A percentile compares a stretch with the other conserved stretches of the same genome.
Conservation (phyloP, 2,888 invertebrate genomes). For the Julus scanicus region DNA sequence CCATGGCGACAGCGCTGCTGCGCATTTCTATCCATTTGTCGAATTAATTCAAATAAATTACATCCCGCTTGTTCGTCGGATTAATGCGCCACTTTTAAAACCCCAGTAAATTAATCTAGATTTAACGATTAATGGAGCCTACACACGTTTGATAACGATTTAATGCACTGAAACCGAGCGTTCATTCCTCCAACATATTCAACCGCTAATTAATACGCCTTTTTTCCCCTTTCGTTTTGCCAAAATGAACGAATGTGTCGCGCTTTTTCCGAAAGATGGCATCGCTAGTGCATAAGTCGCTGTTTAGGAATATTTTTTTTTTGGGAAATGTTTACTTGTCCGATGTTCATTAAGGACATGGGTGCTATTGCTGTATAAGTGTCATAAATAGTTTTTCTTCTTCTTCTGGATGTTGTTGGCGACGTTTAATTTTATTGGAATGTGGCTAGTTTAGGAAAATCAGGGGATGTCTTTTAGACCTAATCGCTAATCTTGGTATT, state of each 20-base stretch:
- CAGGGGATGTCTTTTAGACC: too few relatives aligned
- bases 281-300: background rate
- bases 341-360: too few relatives aligned
- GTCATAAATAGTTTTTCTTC: too few relatives aligned
- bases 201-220: background rate
- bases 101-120: constrained; percentile 43
- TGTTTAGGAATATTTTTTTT: too few relatives aligned
- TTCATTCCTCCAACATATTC: background rate
- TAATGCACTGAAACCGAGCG: constrained; percentile 37
- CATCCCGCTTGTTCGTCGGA: background rate
- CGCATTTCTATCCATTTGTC: background rate
- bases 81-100: constrained; percentile 36
- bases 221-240: background rate
- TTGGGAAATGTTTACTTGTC: too few relatives aligned
- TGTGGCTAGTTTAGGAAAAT: too few relatives aligned
- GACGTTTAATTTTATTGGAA: too few relatives aligned
- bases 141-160: constrained; percentile 34
- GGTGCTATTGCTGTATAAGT: too few relatives aligned
- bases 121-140: constrained; percentile 29
- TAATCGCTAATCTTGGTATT: too few relatives aligned
- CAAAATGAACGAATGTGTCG: background rate
- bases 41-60: constrained; percentile 43
- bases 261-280: background rate
- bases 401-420: too few relatives aligned
- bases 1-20: background rate